Percentiles rank a stretch among this genome's conserved stretches.
These are phyloP conservation scores for Pipistrellus pygmaeus DNA, from an alignment of 2,797 vertebrate genomes.

Conservation along the genomic window DNA sequence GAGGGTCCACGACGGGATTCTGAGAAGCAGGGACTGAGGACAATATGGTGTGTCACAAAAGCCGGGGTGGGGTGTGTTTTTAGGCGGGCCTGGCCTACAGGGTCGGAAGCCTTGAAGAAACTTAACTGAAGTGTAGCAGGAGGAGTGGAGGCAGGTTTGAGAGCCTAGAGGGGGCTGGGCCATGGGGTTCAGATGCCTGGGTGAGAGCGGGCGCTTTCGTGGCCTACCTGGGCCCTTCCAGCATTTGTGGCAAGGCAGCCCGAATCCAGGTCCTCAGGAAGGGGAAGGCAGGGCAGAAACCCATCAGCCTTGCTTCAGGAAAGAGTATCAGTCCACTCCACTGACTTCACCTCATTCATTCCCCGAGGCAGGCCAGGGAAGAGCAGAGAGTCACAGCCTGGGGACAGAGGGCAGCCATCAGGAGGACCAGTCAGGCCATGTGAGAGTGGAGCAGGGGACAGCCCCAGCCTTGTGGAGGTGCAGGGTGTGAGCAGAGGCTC, in stretches of 20 bases:
- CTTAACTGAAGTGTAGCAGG: not conserved
- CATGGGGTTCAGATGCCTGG: not conserved
- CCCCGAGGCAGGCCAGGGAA: not conserved
- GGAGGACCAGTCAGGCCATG: not conserved
- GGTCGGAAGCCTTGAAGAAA: not conserved
- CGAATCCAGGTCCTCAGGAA: constrained; percentile 6
- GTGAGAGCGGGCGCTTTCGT: not conserved
- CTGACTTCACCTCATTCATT: not conserved
- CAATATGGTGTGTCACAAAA: not conserved
- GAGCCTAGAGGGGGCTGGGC: rapidly evolving
- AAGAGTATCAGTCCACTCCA: not conserved
- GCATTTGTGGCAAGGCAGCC: not conserved
- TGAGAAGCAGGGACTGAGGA: not conserved
- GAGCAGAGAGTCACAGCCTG: not conserved
- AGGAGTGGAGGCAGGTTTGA: constrained; percentile 3
- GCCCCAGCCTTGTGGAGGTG: too few species aligned
- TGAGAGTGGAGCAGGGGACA: not conserved
- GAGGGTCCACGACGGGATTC: not conserved
- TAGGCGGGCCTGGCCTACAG: not conserved
- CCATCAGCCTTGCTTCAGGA: not conserved
- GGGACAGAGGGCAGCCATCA: not conserved
- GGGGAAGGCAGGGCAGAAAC: not conserved
- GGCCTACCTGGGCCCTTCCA: not conserved
- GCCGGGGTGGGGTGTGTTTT: not conserved
- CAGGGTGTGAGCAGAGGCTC: not conserved